Percentiles rank a stretch among this genome's conserved stretches.
Evolutionary conservation across 30 jellyfish, hydroid and myxozoan genomes (phyloP).

Genomic region (Hydra vulgaris): DNA sequence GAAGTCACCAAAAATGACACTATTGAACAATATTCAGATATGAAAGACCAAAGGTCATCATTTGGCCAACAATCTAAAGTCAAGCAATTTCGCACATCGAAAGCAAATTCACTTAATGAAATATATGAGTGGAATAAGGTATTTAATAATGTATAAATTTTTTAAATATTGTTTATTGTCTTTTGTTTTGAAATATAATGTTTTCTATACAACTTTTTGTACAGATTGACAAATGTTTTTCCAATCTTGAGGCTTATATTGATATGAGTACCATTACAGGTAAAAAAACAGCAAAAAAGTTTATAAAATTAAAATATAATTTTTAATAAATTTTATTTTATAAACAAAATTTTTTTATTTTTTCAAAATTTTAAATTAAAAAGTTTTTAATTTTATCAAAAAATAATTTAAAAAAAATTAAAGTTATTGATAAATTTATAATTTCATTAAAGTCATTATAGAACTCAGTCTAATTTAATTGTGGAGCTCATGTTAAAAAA

Average conservation of each 20-base stretch:
- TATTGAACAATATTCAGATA: too few species aligned
- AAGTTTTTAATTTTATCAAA: too few species aligned
- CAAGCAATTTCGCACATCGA: conserved; percentile 23
- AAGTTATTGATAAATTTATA: too few species aligned
- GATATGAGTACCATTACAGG: conserved; percentile 7
- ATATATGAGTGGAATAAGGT: conserved; percentile 96
- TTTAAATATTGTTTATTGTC: neutral
- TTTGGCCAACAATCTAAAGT: conserved; percentile 14
- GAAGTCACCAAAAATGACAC: too few species aligned
- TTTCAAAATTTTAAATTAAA: too few species aligned
- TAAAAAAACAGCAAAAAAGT: neutral
- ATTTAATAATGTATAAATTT: neutral
- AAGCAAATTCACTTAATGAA: conserved; percentile 42
- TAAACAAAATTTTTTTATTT: too few species aligned
- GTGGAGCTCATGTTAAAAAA: too few species aligned
- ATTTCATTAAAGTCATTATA: too few species aligned
- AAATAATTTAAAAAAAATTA: too few species aligned
- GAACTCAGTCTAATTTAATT: too few species aligned
- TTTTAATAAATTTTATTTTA: too few species aligned
- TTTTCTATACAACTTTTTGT: conserved; percentile 2
- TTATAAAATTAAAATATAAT: too few species aligned
- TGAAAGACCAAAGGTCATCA: neutral
- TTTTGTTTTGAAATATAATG: neutral
- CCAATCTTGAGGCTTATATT: conserved; percentile 49
- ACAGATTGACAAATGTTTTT: conserved; percentile 67